A percentile compares a stretch with the other conserved stretches of the same genome.
These are phyloP conservation scores for Coluber constrictor DNA, from an alignment of 2,797 vertebrate species.

Conservation along the genomic window DNA sequence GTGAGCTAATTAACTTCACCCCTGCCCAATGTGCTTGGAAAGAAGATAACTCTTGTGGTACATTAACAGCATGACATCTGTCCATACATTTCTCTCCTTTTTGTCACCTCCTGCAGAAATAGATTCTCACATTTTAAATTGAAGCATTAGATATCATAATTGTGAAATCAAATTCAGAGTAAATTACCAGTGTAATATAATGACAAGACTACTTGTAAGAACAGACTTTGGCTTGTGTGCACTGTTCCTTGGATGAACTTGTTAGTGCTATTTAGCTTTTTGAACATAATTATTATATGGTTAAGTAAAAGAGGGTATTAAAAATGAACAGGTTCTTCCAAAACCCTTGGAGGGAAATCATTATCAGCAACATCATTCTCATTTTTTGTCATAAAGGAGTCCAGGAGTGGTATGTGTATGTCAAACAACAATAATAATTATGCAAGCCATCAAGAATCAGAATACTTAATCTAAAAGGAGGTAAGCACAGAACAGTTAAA, in stretches of 20 bases:
- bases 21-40: background rate
- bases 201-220: background rate
- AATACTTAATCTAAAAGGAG: background rate
- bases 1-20: slow-evolving; percentile 30
- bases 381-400: background rate
- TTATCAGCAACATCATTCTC: background rate
- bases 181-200: background rate
- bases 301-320: background rate
- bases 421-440: background rate
- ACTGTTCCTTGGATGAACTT: background rate
- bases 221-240: background rate
- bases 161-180: background rate
- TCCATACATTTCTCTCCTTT: background rate
- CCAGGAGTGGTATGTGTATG: background rate
- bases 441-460: background rate
- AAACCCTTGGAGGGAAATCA: background rate
- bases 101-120: background rate
- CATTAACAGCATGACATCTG: slow-evolving; percentile 16
- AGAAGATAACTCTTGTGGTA: background rate
- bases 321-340: background rate
- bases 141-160: slow-evolving; percentile 1
- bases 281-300: background rate
- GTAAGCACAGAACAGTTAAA: background rate
- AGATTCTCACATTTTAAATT: background rate
- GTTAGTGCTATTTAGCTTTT: background rate